Conservation (phyloP, 1,140 invertebrate genomes). For the Pogonomyrmex californicus region DNA sequence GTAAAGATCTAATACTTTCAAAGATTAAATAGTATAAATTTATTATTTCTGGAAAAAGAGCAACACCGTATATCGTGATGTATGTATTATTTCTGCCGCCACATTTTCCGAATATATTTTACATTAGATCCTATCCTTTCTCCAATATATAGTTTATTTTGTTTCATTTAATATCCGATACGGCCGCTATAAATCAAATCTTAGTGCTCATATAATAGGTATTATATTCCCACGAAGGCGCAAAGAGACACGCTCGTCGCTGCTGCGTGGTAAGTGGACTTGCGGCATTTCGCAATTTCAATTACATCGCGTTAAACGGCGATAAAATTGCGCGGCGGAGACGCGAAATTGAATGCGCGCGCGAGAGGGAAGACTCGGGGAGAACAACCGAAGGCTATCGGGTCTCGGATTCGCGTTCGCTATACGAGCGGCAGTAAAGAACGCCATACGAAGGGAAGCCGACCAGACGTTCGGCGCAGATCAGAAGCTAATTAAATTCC, state of each 20-base stretch:
- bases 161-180: neutral
- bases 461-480: constrained; percentile 45
- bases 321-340: constrained; percentile 37
- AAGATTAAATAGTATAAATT: neutral
- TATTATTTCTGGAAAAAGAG: neutral
- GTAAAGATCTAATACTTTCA: neutral
- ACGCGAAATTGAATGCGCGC: constrained; percentile 40
- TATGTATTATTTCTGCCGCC: neutral
- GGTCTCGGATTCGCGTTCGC: constrained; percentile 18
- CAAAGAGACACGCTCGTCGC: constrained; percentile 40
- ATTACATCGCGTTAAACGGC: constrained; percentile 53
- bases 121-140: constrained; percentile 14
- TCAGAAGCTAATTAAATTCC: constrained; percentile 68
- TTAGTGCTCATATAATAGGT: neutral
- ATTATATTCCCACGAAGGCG: constrained; percentile 51
- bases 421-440: constrained; percentile 39
- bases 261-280: constrained; percentile 41
- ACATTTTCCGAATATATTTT: neutral
- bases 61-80: neutral
- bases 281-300: constrained; percentile 43
- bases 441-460: constrained; percentile 34
- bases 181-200: constrained; percentile 25
- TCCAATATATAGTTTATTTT: constrained; percentile 42
- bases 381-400: constrained; percentile 36
- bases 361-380: neutral